Base-by-base conservation (phyloP, 2,888 invertebrate genomes). In the Entomobrya proxima region DNA sequence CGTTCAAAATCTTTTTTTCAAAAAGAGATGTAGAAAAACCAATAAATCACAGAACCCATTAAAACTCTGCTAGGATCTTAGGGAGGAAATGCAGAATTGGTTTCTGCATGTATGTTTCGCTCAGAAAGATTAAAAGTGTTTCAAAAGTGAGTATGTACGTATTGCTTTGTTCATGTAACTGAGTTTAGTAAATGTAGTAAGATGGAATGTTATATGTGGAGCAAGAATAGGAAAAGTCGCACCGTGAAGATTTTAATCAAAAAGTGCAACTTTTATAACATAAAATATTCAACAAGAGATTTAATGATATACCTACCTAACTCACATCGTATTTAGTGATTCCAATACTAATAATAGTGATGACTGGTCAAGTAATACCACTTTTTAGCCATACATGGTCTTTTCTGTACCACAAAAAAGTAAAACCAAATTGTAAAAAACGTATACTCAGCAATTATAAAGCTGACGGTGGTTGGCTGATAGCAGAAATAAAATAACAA, bases 221-320 rank as follows among this genome's bases (percentile, higher is more conserved):
- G 40, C 61, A 44, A 69, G 44, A 69, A n/a, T 69, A 40, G n/a
- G n/a, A n/a, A n/a, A n/a, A 75, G 64, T 76, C 37, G 52, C 76
- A 82, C 82, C 82, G 75, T 82, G 82, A 82, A 82, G 82, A 82
- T 82, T 61, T 82, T 52, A 64, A 82, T 82, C 82, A 75, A 24
- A n/a, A n/a, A 18, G 50, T 35, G 50, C 76, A 50, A 50, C 67
- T 75, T 74, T 69, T 69, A 24, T 21, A 69, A 24, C 32, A 55
- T 77, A 27, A 35, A 50, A 55, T 80, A 44, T 18, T 44, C 40
- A 80, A 18, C 37, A 55, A 27, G 52, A 30, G 40, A 44, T n/a
- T n/a, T 67, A 67, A 67, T 40, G n/a, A 61, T 61, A 61, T 61
- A 61, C 61, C 61, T 35, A 61, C 61, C n/a, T n/a, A 32, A 35